Evolutionary conservation across 2,113 vertebrate genomes (phyloP).

Genomic region (Cinclus cinclus): DNA sequence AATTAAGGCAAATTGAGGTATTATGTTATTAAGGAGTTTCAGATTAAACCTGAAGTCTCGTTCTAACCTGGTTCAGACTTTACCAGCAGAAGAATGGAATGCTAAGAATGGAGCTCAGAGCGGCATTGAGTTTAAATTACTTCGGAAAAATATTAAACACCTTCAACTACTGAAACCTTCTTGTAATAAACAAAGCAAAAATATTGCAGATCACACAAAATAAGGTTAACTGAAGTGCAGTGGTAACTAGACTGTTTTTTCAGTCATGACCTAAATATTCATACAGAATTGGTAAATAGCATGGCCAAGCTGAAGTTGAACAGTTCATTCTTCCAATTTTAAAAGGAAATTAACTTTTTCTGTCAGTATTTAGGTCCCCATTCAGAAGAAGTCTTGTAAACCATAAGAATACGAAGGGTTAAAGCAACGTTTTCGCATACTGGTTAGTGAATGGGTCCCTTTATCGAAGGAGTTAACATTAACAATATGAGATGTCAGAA

Average conservation of each 20-base stretch:
- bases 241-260: not conserved
- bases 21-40: not conserved
- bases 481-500: not conserved
- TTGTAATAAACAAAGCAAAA: conserved; percentile 2
- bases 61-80: not conserved
- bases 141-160: not conserved
- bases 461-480: not conserved
- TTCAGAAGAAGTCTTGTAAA: not conserved
- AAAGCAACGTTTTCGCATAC: not conserved
- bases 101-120: not conserved
- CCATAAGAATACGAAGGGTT: not conserved
- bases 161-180: not conserved
- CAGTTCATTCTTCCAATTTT: not conserved
- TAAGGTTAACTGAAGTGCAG: not conserved
- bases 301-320: not conserved
- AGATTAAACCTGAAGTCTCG: not conserved
- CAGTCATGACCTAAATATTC: not conserved
- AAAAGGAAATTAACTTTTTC: not conserved
- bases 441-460: not conserved
- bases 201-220: not conserved
- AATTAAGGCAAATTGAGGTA: not conserved
- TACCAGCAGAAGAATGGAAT: not conserved
- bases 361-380: not conserved
- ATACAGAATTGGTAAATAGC: not conserved
- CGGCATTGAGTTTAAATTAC: not conserved